Conservation (phyloP, 2,888 invertebrate species). For the Leptogaster cylindrica region DNA sequence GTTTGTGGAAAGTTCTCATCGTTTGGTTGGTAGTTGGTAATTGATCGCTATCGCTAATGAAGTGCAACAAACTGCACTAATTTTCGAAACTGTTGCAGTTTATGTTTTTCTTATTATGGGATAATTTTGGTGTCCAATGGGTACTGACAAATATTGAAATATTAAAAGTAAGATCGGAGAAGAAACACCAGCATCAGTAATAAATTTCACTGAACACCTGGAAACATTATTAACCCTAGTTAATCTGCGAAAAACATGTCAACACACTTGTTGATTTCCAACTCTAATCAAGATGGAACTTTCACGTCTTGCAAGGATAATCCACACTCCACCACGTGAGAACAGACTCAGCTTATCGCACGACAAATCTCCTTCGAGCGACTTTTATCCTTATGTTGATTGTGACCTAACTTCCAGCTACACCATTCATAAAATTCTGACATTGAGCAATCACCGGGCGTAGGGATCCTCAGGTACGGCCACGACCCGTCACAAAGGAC, state of each 20-base stretch:
- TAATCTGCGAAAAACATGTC: neutral
- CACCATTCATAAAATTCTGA: conserved; percentile 18
- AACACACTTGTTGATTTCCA: neutral
- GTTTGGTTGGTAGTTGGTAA: too few relatives aligned
- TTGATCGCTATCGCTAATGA: too few relatives aligned
- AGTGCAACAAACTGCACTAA: too few relatives aligned
- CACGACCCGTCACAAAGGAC: conserved; percentile 51
- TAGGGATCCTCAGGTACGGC: neutral
- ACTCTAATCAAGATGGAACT: neutral
- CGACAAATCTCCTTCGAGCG: conserved; percentile 1
- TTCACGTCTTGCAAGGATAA: conserved; percentile 3
- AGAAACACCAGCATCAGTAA: too few relatives aligned
- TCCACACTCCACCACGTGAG: conserved; percentile 6
- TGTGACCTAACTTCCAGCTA: conserved; percentile 24
- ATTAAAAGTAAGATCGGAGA: too few relatives aligned
- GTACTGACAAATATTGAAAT: too few relatives aligned
- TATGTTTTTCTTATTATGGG: too few relatives aligned
- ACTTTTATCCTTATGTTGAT: conserved; percentile 15
- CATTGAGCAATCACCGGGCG: neutral
- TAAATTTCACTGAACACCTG: too few relatives aligned
- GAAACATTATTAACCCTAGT: too few relatives aligned
- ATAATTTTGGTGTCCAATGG: too few relatives aligned
- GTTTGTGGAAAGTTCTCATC: too few relatives aligned
- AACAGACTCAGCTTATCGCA: neutral
- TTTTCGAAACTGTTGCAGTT: too few relatives aligned